Evolutionary conservation across 2,888 invertebrate genomes (phyloP).

Genomic region (Aphodius granarius): DNA sequence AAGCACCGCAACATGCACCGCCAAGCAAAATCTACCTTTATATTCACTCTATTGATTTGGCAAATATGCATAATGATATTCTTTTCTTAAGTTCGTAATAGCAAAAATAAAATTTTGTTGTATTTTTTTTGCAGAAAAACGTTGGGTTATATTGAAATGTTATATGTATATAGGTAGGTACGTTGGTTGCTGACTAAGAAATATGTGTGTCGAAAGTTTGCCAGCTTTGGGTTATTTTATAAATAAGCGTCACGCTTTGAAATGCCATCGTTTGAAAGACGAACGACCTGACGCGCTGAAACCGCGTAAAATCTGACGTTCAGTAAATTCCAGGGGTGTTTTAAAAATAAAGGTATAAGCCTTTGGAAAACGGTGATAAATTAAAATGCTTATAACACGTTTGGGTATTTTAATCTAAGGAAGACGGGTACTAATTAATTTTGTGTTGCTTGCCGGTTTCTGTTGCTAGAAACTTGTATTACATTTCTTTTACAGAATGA

Average conservation of each 20-base stretch:
- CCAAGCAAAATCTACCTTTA: background rate
- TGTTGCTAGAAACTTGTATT: no score
- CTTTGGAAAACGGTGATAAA: background rate
- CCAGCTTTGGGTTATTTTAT: conserved; percentile 28
- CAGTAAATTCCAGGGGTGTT: background rate
- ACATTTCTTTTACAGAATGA: no score
- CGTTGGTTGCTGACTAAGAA: background rate
- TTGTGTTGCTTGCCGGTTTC: no score
- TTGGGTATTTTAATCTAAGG: background rate
- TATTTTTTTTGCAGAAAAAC: background rate
- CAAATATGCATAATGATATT: background rate
- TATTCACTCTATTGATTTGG: background rate
- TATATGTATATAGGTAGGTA: background rate
- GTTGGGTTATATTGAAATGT: background rate
- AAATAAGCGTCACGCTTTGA: conserved; percentile 16
- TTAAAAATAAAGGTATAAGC: background rate
- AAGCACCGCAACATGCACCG: background rate
- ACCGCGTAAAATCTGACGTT: background rate
- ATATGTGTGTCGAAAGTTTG: conserved; percentile 18
- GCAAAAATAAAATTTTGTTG: background rate
- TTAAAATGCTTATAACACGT: background rate
- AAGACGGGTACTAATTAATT: background rate
- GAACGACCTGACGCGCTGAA: background rate
- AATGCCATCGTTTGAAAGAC: background rate
- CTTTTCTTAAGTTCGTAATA: background rate